A percentile compares a stretch with the other conserved stretches of the same genome.
phyloP scores from a whole-genome alignment of 2,113 vertebrate genomes.

The Elephantulus edwardii region DNA sequence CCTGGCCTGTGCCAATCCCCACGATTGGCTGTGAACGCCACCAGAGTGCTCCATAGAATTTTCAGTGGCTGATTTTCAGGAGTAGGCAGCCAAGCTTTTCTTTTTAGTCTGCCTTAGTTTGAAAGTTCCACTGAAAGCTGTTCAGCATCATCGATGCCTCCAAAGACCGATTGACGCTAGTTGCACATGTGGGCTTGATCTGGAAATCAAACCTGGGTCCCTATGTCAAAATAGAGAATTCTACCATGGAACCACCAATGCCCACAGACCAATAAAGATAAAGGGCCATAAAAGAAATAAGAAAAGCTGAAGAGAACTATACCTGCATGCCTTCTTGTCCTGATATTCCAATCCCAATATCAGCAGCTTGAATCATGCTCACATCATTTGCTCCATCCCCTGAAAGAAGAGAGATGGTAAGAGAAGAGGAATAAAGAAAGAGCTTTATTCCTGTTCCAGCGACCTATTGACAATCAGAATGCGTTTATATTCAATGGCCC shows the following conservation, averaged over 20 bases:
- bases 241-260: not conserved
- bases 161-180: not conserved
- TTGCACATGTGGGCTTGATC: not conserved
- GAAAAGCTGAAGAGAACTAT: not conserved
- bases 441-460: not conserved
- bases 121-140: not conserved
- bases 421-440: not conserved
- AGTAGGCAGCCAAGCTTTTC: not conserved
- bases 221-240: not conserved
- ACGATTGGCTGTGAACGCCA: not conserved
- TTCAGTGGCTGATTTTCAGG: not conserved
- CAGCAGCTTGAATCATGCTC: conserved; percentile 97
- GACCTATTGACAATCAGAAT: not conserved
- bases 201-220: not conserved
- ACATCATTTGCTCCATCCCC: conserved; percentile 98
- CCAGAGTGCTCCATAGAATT: not conserved
- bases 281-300: not conserved
- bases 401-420: conserved; percentile 71
- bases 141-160: not conserved
- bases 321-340: conserved; percentile 99
- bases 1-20: not conserved
- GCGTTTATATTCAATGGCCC: not conserved
- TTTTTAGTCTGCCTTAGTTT: not conserved
- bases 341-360: conserved; percentile 94
- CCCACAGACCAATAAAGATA: not conserved